A percentile compares a stretch with the other conserved stretches of the same genome.
phyloP scores from a whole-genome alignment of 2,797 vertebrate species.

The Sebastolobus alascanus region DNA sequence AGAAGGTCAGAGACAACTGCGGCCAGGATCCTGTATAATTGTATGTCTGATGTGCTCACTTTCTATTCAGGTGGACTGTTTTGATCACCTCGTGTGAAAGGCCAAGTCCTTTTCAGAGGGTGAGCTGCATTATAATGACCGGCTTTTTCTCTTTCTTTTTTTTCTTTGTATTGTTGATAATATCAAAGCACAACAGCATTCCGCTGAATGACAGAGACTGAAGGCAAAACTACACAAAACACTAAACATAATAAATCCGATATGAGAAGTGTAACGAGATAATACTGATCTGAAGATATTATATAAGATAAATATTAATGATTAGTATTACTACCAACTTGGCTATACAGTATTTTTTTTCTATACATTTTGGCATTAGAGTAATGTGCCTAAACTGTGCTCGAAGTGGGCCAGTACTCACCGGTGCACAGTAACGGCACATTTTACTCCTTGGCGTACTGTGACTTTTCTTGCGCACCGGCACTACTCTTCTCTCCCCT shows the following conservation, averaged over 20 bases:
- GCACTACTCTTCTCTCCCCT: not conserved
- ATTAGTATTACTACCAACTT: not conserved
- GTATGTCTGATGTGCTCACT: slow-evolving; percentile 26
- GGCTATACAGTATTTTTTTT: not conserved
- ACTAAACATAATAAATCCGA: not conserved
- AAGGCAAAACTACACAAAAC: not conserved
- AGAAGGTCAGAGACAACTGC: slow-evolving; percentile 47
- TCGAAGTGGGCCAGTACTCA: not conserved
- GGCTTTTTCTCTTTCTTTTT: not conserved
- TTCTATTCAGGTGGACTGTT: slow-evolving; percentile 25
- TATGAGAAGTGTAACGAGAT: not conserved
- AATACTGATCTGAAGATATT: not conserved
- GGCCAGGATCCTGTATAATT: slow-evolving; percentile 16
- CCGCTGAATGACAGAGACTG: not conserved
- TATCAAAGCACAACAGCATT: not conserved
- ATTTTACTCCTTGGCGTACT: not conserved
- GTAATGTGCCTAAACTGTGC: not conserved
- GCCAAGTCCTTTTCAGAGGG: slow-evolving; percentile 17
- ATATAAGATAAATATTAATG: not conserved
- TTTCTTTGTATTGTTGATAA: not conserved
- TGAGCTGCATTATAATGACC: slow-evolving; percentile 2
- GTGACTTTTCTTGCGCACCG: not conserved
- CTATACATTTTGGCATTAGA: not conserved
- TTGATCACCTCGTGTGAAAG: slow-evolving; percentile 17
- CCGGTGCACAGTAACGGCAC: not conserved